Percentiles rank a stretch among this genome's conserved stretches.
Evolutionary conservation across 2,113 vertebrate genomes (phyloP).

Genomic region (Ceyx cyanopectus): DNA sequence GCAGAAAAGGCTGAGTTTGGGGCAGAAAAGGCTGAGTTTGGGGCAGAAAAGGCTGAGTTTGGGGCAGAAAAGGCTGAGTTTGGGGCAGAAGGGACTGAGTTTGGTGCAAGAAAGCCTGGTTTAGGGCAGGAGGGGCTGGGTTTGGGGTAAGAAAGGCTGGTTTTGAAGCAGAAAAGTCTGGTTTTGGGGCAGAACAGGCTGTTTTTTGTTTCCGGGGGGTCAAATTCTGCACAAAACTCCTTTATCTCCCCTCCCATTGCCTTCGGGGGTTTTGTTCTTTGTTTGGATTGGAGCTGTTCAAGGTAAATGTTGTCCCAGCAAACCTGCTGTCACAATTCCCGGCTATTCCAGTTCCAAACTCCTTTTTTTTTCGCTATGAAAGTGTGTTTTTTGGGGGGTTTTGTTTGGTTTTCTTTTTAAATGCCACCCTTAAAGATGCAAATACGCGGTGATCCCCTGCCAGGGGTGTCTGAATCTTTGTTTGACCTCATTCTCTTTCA

Average conservation of each 20-base stretch:
- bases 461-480: not conserved
- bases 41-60: too few species aligned
- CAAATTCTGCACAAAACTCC: too few species aligned
- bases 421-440: not conserved
- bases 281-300: conserved; percentile 1
- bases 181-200: too few species aligned
- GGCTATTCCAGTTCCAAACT: not conserved
- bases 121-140: too few species aligned
- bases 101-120: too few species aligned
- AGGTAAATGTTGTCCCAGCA: not conserved
- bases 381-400: not conserved
- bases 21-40: too few species aligned
- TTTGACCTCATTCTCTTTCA: not conserved
- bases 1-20: too few species aligned
- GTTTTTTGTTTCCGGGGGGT: too few species aligned
- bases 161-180: too few species aligned
- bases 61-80: too few species aligned
- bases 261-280: not conserved
- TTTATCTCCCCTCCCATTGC: not conserved
- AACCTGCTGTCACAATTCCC: not conserved
- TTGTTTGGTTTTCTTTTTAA: not conserved
- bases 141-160: too few species aligned
- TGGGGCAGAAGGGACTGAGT: too few species aligned
- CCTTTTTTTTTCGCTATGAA: not conserved
- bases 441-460: not conserved